Base-by-base conservation (phyloP, 2,888 invertebrate species). In the Elgonia sp. region DNA sequence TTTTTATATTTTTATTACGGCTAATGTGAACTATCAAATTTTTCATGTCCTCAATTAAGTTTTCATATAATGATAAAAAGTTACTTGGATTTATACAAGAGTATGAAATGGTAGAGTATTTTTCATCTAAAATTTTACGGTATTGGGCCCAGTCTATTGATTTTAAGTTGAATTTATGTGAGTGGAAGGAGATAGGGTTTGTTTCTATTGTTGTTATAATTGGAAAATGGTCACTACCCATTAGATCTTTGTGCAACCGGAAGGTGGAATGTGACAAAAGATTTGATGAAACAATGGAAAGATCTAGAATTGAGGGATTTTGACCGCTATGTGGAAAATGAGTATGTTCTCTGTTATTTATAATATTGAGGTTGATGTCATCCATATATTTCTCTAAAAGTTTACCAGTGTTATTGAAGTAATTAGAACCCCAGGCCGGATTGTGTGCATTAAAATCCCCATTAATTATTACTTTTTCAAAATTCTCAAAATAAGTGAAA, bases 371-470 rank as follows among this genome's bases (percentile, higher is more conserved):
- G 42, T 10, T 42, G 10, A 7, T 10, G 42, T 42, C 42, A 7
- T 42, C 42, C 14, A 39, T 65, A 10, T 0, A 12, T 29, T 12
- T 65, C 16, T n/a, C n/a, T n/a, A 40, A 40, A 9, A 20, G 55
- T 7, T 20, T 53, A 29, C 29, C 16, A 0, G 12, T 18, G 37
- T 40, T 20, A 12, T 40, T 21, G 37, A 21, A n/a, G 10, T 10
- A 0, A 0, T 21, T 10, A 0, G 60, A 62, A 21, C 76, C 76
- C 76, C 76, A 76, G 0, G 63, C 5, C 0, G 5, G 0, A 14
- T 76, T 12, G 37, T 81, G 81, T 2, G 72, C 40, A 12, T 81
- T 81, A 39, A 72, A 81, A 20, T 81, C 72, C 0, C 81, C 72
- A 8, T 53, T 63, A 37, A 72, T 62, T n/a, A 80, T 70, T 10